phyloP scores from a whole-genome alignment of 2,888 invertebrate species.

The Drosophila monieri region DNA sequence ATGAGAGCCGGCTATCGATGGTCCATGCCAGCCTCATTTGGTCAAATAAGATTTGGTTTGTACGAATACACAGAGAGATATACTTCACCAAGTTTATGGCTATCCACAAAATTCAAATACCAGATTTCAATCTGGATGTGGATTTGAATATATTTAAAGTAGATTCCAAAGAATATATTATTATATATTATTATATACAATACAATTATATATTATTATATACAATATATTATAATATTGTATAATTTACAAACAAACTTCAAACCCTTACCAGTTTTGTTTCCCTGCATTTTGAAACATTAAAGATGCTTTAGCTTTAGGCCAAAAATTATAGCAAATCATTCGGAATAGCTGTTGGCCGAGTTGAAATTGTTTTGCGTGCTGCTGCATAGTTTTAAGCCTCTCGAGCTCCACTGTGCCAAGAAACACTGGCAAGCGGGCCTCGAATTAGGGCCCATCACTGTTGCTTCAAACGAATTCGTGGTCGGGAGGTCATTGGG shows the following conservation, averaged over 20 bases:
- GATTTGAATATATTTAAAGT: no score
- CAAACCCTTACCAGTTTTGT: no score
- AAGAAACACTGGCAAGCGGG: constrained; percentile 1
- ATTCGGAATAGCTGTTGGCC: constrained; percentile 38
- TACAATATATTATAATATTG: no score
- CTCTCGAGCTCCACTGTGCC: constrained; percentile 7
- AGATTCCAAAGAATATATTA: no score
- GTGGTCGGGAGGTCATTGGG: constrained; percentile 44
- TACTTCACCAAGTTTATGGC: neutral
- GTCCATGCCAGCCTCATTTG: constrained; percentile 16
- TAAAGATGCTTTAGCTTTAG: constrained; percentile 11
- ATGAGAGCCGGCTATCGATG: constrained; percentile 15
- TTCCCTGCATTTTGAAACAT: neutral
- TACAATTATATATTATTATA: no score
- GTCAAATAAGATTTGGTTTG: constrained; percentile 9
- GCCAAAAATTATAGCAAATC: constrained; percentile 33
- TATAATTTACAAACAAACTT: no score
- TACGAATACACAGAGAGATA: neutral
- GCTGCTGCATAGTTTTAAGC: constrained; percentile 64
- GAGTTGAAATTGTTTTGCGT: constrained; percentile 59
- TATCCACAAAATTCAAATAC: neutral
- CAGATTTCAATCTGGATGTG: no score
- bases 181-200: no score
- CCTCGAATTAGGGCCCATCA: constrained; percentile 37
- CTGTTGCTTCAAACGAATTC: constrained; percentile 31